Conservation (phyloP, 2,888 invertebrate genomes). For the Pemphredon lugubris region DNA sequence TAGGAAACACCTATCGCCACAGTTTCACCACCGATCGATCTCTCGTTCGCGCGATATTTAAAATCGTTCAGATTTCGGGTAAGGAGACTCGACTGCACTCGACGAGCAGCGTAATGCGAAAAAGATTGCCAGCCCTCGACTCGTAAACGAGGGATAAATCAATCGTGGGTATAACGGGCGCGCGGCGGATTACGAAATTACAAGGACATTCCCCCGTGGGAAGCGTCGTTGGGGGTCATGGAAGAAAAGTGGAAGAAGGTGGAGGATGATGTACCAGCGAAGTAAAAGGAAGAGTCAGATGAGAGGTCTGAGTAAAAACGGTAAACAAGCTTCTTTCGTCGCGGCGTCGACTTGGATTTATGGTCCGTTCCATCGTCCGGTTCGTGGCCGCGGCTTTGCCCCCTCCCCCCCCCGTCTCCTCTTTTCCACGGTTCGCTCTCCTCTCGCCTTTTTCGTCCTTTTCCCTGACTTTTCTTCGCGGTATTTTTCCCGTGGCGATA, state of each 20-base stretch:
- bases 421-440: constrained; percentile 4
- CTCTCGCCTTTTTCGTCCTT: neutral
- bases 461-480: constrained; percentile 2
- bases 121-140: constrained; percentile 18
- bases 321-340: constrained; percentile 60
- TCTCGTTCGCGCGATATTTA: no score
- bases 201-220: constrained; percentile 14
- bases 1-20: no score
- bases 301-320: constrained; percentile 39
- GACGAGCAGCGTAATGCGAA: constrained; percentile 5
- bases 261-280: constrained; percentile 10
- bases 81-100: no score
- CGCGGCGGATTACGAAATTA: constrained; percentile 35
- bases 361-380: constrained; percentile 21
- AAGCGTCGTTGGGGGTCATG: constrained; percentile 18
- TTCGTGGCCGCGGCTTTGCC: constrained; percentile 14
- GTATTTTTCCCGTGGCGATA: neutral
- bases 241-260: constrained; percentile 11
- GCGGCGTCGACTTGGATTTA: constrained; percentile 50
- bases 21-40: no score
- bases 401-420: neutral
- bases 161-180: constrained; percentile 24
- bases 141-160: constrained; percentile 26
- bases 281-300: constrained; percentile 10
- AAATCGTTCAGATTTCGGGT: neutral